phyloP scores from a whole-genome alignment of 1,140 invertebrate genomes.

The Drosophila lowei region DNA sequence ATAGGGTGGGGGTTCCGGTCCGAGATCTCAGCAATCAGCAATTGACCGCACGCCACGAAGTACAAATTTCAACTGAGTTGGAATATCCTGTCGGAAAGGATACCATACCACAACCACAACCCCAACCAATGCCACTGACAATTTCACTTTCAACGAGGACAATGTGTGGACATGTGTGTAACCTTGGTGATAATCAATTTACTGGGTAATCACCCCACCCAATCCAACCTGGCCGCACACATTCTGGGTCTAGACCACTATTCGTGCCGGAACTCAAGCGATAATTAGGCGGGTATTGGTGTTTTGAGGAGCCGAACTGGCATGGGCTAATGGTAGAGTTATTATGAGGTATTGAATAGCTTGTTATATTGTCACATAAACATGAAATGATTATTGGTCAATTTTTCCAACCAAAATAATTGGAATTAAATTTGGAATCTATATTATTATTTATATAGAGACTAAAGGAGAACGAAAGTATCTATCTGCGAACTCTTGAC shows the following conservation, averaged over 20 bases:
- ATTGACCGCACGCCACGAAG: slow-evolving; percentile 48
- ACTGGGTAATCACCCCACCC: slow-evolving; percentile 7
- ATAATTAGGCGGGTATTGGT: slow-evolving; percentile 24
- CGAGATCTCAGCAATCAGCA: not conserved
- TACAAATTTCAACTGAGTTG: slow-evolving; percentile 52
- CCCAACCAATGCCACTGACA: slow-evolving; percentile 4
- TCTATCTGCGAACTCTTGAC: no score
- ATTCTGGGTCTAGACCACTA: slow-evolving; percentile 32
- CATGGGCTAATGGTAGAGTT: slow-evolving; percentile 8
- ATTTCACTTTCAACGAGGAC: slow-evolving; percentile 29
- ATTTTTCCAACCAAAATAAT: not conserved
- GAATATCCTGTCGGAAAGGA: slow-evolving; percentile 10
- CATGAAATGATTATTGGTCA: slow-evolving; percentile 24
- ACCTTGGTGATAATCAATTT: slow-evolving; percentile 80
- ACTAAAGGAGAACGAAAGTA: no score
- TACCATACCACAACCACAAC: slow-evolving; percentile 1
- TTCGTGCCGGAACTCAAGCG: slow-evolving; percentile 42
- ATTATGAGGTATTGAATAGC: slow-evolving; percentile 38
- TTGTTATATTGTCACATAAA: slow-evolving; percentile 41
- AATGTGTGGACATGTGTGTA: slow-evolving; percentile 67
- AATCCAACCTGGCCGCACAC: slow-evolving; percentile 12
- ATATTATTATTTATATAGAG: no score
- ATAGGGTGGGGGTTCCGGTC: slow-evolving; percentile 6
- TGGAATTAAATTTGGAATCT: not conserved
- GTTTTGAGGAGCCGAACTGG: not conserved